Evolutionary conservation across 2,797 vertebrate genomes (phyloP), one percentile per base, ranked within the genome.

Genomic region (Anolis apletophallus): DNA sequence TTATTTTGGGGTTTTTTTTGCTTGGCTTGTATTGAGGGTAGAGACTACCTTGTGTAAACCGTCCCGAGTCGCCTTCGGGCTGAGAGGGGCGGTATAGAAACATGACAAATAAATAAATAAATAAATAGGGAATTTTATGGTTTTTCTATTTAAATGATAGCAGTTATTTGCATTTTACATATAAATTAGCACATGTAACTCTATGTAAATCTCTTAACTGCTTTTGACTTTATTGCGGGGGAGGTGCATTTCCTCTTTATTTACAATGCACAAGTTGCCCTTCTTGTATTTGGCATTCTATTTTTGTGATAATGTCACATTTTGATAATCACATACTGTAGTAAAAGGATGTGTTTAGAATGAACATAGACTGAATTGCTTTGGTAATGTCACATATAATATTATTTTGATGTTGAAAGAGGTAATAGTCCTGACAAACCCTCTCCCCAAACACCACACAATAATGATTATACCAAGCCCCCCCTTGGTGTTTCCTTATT

Each of bases 391-490:
- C 87, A 79, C 85, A 89, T 68, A 11, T 21, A 40, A 36, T 50
- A 92, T 74, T 5, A 32, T 75, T 82, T 82, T 69, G 14, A 46
- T 55, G 10, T 19, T 71, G 16, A 46, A 40, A 69, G 26, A 78
- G 64, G 59, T 87, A 83, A 78, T 77, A 54, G 6, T 52, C 17
- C 81, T 68, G 88, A 90, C 91, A 90, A 85, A 74, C 89, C 26
- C 87, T 83, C 91, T 36, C 68, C 55, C 10, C 17, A 67, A 50
- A 79, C 5, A 8, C 10, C 21, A 8, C 79, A 40, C 75, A 64
- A 79, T 83, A 79, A 61, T 79, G 32, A 52, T 83, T 40, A 36
- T 21, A 36, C 57, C 34, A 73, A 73, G 74, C 72, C 40, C 16
- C 16, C 52, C 40, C 67, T 36, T 78, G 86, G 32, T 61, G 67